Percentiles rank a stretch among this genome's conserved stretches.
Evolutionary conservation across 2,888 invertebrate species (phyloP).

Genomic region (Thera obeliscata): DNA sequence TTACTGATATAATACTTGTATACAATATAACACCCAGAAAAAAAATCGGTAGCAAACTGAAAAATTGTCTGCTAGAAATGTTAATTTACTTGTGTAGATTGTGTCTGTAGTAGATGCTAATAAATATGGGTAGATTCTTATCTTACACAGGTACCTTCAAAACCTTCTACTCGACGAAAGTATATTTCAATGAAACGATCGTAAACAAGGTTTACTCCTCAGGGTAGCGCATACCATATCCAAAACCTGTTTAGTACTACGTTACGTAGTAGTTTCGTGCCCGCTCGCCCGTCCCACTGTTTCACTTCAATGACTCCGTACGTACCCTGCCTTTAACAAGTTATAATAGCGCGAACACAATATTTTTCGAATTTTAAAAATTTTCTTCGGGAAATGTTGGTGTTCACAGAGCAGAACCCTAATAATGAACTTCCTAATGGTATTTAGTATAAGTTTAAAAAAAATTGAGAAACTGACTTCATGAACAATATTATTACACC

Average conservation of each 20-base stretch:
- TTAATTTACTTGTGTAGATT: too few species aligned
- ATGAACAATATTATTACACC: too few species aligned
- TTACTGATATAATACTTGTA: too few species aligned
- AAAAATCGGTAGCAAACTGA: too few species aligned
- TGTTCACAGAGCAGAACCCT: not conserved
- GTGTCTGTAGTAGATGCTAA: too few species aligned
- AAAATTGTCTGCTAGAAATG: too few species aligned
- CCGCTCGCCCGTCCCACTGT: conserved; percentile 54
- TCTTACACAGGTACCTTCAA: not conserved
- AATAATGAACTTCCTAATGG: too few species aligned
- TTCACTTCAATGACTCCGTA: conserved; percentile 47
- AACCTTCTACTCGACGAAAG: conserved; percentile 8
- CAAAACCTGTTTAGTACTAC: conserved; percentile 80
- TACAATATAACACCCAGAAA: too few species aligned
- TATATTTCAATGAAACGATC: conserved; percentile 37
- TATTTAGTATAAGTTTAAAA: too few species aligned
- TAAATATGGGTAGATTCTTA: too few species aligned
- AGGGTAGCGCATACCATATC: conserved; percentile 72
- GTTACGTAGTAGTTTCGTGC: conserved; percentile 76
- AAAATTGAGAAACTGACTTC: too few species aligned
- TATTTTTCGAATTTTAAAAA: conserved; percentile 1
- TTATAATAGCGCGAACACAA: conserved; percentile 63
- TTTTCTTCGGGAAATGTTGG: not conserved
- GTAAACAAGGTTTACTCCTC: conserved; percentile 49
- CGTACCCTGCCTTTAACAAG: conserved; percentile 29